Evolutionary conservation across 2,797 vertebrate genomes (phyloP), one percentile per base, ranked within the genome.

Genomic region (Chaunax sp.): DNA sequence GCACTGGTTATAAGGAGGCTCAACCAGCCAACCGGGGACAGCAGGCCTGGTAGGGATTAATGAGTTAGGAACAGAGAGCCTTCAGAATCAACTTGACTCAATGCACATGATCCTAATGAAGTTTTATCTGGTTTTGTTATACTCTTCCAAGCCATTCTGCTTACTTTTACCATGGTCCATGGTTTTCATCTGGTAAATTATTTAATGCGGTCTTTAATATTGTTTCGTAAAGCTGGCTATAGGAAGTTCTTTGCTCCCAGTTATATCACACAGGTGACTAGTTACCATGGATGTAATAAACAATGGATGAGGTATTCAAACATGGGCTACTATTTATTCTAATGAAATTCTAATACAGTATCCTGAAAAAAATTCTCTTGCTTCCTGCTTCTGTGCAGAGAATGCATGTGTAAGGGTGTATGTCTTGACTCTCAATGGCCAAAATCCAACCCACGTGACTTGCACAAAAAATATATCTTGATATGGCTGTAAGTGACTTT

Each of bases 51-150:
- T 75, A 66, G 70, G 64, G 75, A 90, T 90, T 88, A 90, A 92
- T 88, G 88, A 89, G 84, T 85, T 78, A 89, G 82, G 82, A 87
- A 83, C 44, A 78, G 80, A 81, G 69, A 77, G 67, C 84, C 73
- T 89, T 88, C 64, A 70, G 80, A 80, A 69, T 80, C 57, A 63
- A 80, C 68, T 69, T 73, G 60, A 83, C 75, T 66, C 63, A 1
- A 55, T 41, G 19, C 77, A 69, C 50, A 69, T 65, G 70, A 76
- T 60, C 23, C 74, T 88, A 86, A 89, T 85, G 76, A 90, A 84
- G 77, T 58, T 61, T 87, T 70, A 57, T 77, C 78, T 72, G 72
- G 76, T 83, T 85, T 81, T 82, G 72, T 82, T 83, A 45, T 75
- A 77, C 68, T 75, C 78, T 85, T 75, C 41, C 61, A 7, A 15